Percentiles rank a stretch among this genome's conserved stretches.
Evolutionary conservation across 2,888 invertebrate species (phyloP).

Genomic region (Sylvicola fuscatus): DNA sequence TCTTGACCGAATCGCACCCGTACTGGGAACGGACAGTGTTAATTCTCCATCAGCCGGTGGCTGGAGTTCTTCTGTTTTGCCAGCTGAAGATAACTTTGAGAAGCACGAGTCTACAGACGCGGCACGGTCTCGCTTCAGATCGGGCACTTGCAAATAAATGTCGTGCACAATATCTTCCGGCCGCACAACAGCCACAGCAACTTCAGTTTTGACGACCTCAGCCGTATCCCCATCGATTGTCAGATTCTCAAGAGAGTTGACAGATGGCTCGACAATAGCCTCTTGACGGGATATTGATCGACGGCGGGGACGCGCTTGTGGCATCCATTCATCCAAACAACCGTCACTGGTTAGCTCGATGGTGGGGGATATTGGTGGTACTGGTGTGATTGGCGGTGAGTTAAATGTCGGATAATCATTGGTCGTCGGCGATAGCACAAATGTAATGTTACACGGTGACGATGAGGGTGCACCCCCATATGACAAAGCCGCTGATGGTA

Average conservation of each 20-base stretch:
- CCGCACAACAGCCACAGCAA: slow-evolving; percentile 8
- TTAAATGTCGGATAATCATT: slow-evolving; percentile 24
- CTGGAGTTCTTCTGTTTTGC: slow-evolving; percentile 46
- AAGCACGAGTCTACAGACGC: slow-evolving; percentile 79
- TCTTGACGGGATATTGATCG: slow-evolving; percentile 65
- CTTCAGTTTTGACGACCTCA: slow-evolving; percentile 17
- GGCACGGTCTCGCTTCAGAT: slow-evolving; percentile 63
- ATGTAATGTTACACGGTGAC: slow-evolving; percentile 36
- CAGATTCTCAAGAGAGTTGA: slow-evolving; percentile 45
- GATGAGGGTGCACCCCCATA: slow-evolving; percentile 11
- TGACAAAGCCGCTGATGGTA: too few species aligned
- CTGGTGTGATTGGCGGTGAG: slow-evolving; percentile 19
- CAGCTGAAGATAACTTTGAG: slow-evolving; percentile 50
- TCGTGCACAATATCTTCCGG: slow-evolving; percentile 34
- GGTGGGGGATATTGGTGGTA: slow-evolving; percentile 22
- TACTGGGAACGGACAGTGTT: slow-evolving; percentile 46
- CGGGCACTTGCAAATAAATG: slow-evolving; percentile 62
- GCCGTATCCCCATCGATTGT: slow-evolving; percentile 14
- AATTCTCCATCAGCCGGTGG: slow-evolving; percentile 35
- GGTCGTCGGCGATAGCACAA: slow-evolving; percentile 38
- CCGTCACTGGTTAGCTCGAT: slow-evolving; percentile 3
- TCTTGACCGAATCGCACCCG: slow-evolving; percentile 49
- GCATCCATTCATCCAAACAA: slow-evolving; percentile 6
- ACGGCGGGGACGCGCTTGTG: slow-evolving; percentile 30
- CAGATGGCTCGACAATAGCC: slow-evolving; percentile 56